Base-by-base conservation (phyloP, 2,797 vertebrate genomes). In the Psittacula derbiana region DNA sequence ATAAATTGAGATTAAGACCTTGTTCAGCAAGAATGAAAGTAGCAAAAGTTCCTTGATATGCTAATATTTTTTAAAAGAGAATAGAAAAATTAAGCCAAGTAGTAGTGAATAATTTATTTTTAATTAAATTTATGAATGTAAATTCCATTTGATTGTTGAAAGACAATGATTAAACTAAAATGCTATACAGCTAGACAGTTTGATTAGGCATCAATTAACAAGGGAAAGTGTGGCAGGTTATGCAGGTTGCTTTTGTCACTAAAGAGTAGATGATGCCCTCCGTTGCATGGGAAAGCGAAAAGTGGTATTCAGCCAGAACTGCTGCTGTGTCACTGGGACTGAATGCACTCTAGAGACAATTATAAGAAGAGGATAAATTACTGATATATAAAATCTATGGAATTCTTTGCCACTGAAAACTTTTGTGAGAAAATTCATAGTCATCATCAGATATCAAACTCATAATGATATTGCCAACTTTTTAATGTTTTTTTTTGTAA, bases 321-420 rank as follows among this genome's bases (percentile, higher is more conserved):
- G 27, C 21, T 71, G 18, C 2, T 14, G 1, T 47, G 47, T 46
- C 46, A 25, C 20, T 20, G 36, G 36, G 16, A 52, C n/a, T 53
- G 17, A n/a, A 13, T 38, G 4, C 3, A 25, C 12, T 73, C 16
- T 4, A 23, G 21, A 33, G 17, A 2, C 12, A 61, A 0, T 15
- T 41, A 20, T 8, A 87, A 71, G 23, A 69, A 30, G 3, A 49
- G 2, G 10, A 71, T 30, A 71, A 86, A 83, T 44, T 80, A 43
- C 11, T 44, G 4, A 16, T 33, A 15, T 17, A 46, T 38, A 12
- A 87, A 36, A 36, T 4, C 44, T 16, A 47, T 72, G 12, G 24
- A 88, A 74, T 43, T 60, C n/a, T 61, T 84, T 86, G 21, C 25
- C 28, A 36, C 15, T 53, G 30, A 62, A 74, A 71, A 0, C 2